phyloP scores from a whole-genome alignment of 1,140 invertebrate species.

The Aplysia californica region DNA sequence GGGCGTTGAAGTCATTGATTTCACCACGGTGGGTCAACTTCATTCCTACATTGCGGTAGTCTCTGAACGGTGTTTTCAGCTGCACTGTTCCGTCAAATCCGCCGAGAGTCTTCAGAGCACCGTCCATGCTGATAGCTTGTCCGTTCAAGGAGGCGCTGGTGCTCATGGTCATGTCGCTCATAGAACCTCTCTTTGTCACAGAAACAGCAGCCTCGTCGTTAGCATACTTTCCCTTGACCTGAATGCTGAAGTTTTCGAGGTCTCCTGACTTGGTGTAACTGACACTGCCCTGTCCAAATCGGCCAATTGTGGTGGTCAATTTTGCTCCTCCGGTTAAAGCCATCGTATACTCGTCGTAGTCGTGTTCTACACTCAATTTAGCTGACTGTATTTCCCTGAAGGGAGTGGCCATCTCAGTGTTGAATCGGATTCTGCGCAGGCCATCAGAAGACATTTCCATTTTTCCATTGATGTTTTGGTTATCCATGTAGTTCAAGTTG shows the following conservation, averaged over 20 bases:
- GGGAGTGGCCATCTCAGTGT: slow-evolving; percentile 7
- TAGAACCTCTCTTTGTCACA: slow-evolving; percentile 7
- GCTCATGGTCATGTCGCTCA: background rate
- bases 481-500: slow-evolving; percentile 22
- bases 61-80: slow-evolving; percentile 33
- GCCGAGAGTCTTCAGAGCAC: background rate
- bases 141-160: slow-evolving; percentile 2
- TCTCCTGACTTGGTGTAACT: background rate
- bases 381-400: background rate
- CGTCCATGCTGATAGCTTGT: background rate
- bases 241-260: background rate
- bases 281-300: background rate
- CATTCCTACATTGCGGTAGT: slow-evolving; percentile 19
- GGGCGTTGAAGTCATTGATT: slow-evolving; percentile 14
- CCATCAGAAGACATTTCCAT: background rate
- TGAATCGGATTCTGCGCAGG: background rate
- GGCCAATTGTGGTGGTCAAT: background rate
- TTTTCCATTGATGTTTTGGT: slow-evolving; percentile 9
- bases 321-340: background rate
- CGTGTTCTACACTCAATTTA: slow-evolving; percentile 15
- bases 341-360: slow-evolving; percentile 7
- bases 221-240: no score
- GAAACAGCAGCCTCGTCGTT: no score
- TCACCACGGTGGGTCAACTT: slow-evolving; percentile 23
- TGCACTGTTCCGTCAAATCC: background rate